Evolutionary conservation across 2,113 vertebrate genomes (phyloP).

Genomic region (Bambusicola thoracicus): DNA sequence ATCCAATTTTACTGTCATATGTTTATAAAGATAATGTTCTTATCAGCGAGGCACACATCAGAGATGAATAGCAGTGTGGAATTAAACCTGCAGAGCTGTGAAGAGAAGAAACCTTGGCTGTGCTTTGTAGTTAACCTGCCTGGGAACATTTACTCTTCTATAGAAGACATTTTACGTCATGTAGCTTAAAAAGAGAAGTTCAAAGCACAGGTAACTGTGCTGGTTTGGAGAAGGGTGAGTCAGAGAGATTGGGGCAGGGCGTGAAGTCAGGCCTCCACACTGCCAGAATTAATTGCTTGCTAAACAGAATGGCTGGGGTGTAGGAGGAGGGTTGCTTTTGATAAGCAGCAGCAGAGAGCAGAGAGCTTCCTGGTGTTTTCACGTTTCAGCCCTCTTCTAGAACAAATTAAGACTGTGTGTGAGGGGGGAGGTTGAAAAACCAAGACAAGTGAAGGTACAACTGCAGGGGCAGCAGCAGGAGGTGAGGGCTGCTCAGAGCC

Average conservation of each 20-base stretch:
- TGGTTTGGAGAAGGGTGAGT: neutral
- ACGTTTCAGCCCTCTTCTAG: neutral
- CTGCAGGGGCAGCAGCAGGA: neutral
- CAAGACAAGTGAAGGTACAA: neutral
- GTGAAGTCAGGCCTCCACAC: neutral
- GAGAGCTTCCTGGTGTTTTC: neutral
- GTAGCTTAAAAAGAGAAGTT: neutral
- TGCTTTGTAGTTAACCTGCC: neutral
- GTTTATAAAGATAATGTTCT: neutral
- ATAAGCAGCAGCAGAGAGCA: neutral
- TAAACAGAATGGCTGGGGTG: rapidly evolving
- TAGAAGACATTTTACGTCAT: neutral
- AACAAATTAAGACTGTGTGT: neutral
- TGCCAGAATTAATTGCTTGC: neutral
- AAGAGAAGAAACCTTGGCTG: neutral
- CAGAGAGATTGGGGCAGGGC: neutral
- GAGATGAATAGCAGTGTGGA: neutral
- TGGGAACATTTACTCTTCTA: neutral
- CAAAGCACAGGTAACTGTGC: neutral
- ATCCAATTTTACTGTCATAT: neutral
- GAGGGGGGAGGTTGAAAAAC: neutral
- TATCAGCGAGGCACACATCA: neutral
- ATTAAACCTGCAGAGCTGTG: neutral
- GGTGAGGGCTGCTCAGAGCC: neutral
- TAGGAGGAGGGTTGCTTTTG: neutral